These are phyloP conservation scores for Bergia puertoricense DNA, from an alignment of 92 coral and sea anemone species.

Conservation along the genomic window DNA sequence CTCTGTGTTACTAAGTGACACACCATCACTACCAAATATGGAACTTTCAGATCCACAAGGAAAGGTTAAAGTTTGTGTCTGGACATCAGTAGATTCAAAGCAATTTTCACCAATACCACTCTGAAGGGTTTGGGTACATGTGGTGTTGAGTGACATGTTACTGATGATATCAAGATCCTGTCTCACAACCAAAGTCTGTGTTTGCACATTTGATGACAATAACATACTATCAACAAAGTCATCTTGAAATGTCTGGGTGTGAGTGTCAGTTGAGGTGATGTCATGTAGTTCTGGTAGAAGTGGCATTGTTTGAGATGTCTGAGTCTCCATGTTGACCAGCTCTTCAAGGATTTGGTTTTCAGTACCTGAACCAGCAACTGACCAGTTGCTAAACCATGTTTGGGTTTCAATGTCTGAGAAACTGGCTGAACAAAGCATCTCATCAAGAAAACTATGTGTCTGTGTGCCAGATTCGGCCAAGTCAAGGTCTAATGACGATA, in stretches of 20 bases:
- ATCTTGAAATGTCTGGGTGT: slow-evolving; percentile 89
- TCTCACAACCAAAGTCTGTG: slow-evolving; percentile 51
- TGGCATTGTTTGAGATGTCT: slow-evolving; percentile 69
- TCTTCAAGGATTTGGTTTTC: slow-evolving; percentile 66
- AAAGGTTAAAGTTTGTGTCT: slow-evolving; percentile 60
- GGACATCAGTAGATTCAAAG: slow-evolving; percentile 53
- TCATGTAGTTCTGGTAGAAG: slow-evolving; percentile 58
- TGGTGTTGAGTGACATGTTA: slow-evolving; percentile 51
- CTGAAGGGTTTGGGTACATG: slow-evolving; percentile 72
- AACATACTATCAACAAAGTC: slow-evolving; percentile 49
- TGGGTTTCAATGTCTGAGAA: slow-evolving; percentile 40
- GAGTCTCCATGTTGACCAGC: slow-evolving; percentile 82
- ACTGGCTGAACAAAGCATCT: slow-evolving; percentile 35
- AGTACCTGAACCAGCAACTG: slow-evolving; percentile 49
- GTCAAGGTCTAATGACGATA: slow-evolving; percentile 83
- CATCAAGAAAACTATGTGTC: slow-evolving; percentile 35
- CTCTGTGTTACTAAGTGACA: background rate
- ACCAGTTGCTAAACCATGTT: slow-evolving; percentile 69
- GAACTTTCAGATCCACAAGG: slow-evolving; percentile 1
- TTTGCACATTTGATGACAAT: slow-evolving; percentile 66
- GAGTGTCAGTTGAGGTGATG: slow-evolving; percentile 71
- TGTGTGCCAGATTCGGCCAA: slow-evolving; percentile 88
- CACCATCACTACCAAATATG: background rate
- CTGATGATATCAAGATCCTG: slow-evolving; percentile 43
- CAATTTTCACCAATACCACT: slow-evolving; percentile 29